These are phyloP conservation scores for Channa argus DNA, from an alignment of 2,113 vertebrate genomes.

Conservation along the genomic window DNA sequence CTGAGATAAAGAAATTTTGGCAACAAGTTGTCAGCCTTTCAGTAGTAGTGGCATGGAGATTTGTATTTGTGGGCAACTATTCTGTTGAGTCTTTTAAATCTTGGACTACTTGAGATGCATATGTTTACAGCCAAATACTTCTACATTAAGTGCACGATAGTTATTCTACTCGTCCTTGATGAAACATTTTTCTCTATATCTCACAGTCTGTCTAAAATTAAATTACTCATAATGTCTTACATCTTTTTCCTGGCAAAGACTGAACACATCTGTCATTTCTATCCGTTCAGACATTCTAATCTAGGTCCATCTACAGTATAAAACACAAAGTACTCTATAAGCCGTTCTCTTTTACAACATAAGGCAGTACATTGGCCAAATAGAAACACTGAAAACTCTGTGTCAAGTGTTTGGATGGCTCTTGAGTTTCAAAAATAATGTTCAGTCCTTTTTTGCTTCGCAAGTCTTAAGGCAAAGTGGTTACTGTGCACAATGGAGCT, in stretches of 20 bases:
- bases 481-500: not conserved
- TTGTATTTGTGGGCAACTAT: constrained; percentile 68
- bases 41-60: not conserved
- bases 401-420: constrained; percentile 24
- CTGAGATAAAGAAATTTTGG: not conserved
- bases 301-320: not conserved
- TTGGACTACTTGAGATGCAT: not conserved
- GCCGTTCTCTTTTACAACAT: constrained; percentile 37
- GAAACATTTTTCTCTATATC: no score
- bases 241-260: no score
- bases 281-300: no score
- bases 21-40: not conserved
- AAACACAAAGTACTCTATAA: constrained; percentile 44
- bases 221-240: no score
- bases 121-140: not conserved
- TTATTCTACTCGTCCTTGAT: not conserved
- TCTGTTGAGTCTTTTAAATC: constrained; percentile 53
- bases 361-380: constrained; percentile 30
- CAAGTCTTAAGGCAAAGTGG: not conserved
- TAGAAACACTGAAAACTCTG: constrained; percentile 51
- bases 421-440: constrained; percentile 18
- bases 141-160: not conserved
- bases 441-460: constrained; percentile 24
- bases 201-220: no score
- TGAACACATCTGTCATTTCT: no score